phyloP scores from a whole-genome alignment of 2,797 vertebrate species.

The Bovichtus diacanthus region DNA sequence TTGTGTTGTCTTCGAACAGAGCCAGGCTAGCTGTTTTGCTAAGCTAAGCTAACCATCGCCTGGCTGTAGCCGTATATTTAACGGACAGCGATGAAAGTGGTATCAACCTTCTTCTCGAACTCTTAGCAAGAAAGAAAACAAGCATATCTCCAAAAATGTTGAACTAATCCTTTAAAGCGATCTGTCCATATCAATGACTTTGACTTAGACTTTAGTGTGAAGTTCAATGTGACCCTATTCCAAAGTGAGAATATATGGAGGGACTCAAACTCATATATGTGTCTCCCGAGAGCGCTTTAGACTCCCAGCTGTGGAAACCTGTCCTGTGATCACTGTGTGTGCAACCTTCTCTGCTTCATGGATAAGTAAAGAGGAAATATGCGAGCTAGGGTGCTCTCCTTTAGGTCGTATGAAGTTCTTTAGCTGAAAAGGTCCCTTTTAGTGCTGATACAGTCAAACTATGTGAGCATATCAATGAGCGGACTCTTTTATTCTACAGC shows the following conservation, averaged over 20 bases:
- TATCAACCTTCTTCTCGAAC: neutral
- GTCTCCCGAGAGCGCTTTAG: conserved; percentile 8
- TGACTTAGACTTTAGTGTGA: neutral
- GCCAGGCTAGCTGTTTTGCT: neutral
- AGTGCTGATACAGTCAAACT: conserved; percentile 51
- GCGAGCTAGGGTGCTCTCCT: conserved; percentile 19
- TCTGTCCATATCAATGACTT: neutral
- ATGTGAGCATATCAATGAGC: conserved; percentile 55
- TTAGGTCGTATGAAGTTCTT: conserved; percentile 29
- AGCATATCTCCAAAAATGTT: neutral
- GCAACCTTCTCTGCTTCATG: conserved; percentile 15
- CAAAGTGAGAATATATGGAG: conserved; percentile 7
- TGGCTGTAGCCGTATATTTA: neutral
- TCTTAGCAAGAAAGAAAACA: neutral
- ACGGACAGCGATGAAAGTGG: neutral
- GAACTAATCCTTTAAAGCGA: neutral
- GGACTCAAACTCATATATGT: conserved; percentile 13
- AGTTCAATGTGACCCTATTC: conserved; percentile 26
- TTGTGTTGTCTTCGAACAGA: neutral
- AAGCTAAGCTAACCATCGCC: neutral
- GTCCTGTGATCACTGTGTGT: conserved; percentile 26
- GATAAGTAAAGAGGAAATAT: conserved; percentile 33
- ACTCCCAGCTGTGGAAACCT: conserved; percentile 24
- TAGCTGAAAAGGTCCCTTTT: conserved; percentile 43
- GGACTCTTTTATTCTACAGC: conserved; percentile 31